Evolutionary conservation across 1,140 invertebrate species (phyloP).

Genomic region (Uloborus diversus): DNA sequence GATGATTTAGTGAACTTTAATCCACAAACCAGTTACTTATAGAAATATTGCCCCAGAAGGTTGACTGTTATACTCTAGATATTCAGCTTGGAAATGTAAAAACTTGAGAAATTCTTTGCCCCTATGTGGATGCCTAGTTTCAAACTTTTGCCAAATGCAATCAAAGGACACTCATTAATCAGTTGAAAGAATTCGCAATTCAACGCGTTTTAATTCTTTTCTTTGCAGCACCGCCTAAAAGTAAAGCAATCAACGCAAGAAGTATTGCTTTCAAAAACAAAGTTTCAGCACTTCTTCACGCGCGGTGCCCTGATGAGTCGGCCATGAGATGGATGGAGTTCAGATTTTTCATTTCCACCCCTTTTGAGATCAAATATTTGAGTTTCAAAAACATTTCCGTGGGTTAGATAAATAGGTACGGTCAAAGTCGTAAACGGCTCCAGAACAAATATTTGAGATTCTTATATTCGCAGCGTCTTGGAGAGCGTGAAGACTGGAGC

Average conservation of each 20-base stretch:
- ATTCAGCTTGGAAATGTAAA: too few relatives aligned
- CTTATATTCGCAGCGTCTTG: too few relatives aligned
- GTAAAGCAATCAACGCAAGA: not conserved
- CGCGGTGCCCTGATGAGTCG: not conserved
- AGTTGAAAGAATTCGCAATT: too few relatives aligned
- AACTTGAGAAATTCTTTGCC: too few relatives aligned
- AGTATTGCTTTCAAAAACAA: not conserved
- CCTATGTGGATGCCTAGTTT: not conserved
- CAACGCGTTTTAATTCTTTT: too few relatives aligned
- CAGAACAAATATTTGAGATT: not conserved
- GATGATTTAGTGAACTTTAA: too few relatives aligned
- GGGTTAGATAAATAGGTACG: not conserved
- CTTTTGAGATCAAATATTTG: not conserved
- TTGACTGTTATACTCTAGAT: too few relatives aligned
- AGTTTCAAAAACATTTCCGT: not conserved
- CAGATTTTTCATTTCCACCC: not conserved
- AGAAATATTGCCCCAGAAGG: too few relatives aligned
- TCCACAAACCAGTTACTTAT: too few relatives aligned
- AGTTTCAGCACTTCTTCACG: not conserved
- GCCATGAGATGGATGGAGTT: not conserved
- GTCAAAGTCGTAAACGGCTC: not conserved
- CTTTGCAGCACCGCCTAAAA: not conserved
- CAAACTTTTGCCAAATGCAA: too few relatives aligned
- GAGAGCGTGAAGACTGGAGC: too few relatives aligned
- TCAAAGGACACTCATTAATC: too few relatives aligned